Evolutionary conservation across 2,113 vertebrate species (phyloP).

Genomic region (Erythrolamprus reginae): DNA sequence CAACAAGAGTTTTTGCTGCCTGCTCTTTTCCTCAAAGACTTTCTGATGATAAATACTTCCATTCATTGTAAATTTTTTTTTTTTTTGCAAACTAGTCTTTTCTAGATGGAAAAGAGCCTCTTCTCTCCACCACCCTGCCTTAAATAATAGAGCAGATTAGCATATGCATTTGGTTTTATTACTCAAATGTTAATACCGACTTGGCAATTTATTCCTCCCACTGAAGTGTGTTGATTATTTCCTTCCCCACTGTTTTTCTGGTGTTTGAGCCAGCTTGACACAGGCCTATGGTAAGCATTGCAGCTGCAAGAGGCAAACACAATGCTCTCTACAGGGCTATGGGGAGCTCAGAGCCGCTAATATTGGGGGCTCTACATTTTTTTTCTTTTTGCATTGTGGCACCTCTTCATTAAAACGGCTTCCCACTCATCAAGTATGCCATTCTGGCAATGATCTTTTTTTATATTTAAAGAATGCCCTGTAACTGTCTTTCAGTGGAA

Average conservation of each 20-base stretch:
- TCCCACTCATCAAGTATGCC: constrained; percentile 49
- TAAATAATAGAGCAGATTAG: constrained; percentile 71
- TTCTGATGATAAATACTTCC: constrained; percentile 72
- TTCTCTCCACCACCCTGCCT: constrained; percentile 29
- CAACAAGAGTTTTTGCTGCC: constrained; percentile 62
- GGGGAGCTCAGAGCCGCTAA: constrained; percentile 23
- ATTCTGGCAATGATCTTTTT: constrained; percentile 51
- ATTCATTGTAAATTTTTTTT: constrained; percentile 73
- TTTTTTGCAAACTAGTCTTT: constrained; percentile 71
- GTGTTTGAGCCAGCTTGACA: constrained; percentile 54
- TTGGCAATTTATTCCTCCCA: constrained; percentile 65
- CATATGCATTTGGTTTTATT: constrained; percentile 73
- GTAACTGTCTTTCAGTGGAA: constrained; percentile 38
- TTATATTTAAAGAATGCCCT: constrained; percentile 29
- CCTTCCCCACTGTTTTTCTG: constrained; percentile 50
- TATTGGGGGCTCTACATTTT: constrained; percentile 49
- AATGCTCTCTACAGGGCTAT: constrained; percentile 44
- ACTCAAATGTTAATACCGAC: constrained; percentile 69
- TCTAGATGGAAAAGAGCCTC: constrained; percentile 67
- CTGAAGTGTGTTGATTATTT: constrained; percentile 71
- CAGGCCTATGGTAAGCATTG: constrained; percentile 33
- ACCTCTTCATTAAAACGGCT: constrained; percentile 47
- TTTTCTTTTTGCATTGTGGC: constrained; percentile 35
- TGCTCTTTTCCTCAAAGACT: constrained; percentile 70
- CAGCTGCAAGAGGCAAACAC: constrained; percentile 64